phyloP scores from a whole-genome alignment of 1,140 invertebrate species.

The Heliconius congener region DNA sequence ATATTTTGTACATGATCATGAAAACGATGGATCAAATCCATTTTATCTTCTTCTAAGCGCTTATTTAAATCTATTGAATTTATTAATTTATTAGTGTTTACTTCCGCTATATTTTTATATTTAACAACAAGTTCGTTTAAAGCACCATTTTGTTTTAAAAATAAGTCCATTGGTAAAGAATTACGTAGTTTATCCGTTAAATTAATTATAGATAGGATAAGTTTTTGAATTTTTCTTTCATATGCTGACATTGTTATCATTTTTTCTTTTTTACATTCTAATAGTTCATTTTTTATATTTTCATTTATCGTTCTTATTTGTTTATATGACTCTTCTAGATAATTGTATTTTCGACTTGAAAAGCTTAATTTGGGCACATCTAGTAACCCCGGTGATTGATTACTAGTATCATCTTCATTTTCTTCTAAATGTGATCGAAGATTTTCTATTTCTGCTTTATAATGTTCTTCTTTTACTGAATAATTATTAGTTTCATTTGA shows the following conservation, averaged over 20 bases:
- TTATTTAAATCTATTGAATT: conserved; percentile 44
- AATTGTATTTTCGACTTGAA: conserved; percentile 65
- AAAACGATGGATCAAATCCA: conserved; percentile 21
- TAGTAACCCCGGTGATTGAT: conserved; percentile 62
- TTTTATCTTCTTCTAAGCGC: conserved; percentile 51
- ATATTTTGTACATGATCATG: neutral
- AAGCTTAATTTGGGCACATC: conserved; percentile 32
- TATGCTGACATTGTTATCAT: conserved; percentile 58
- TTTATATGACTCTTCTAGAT: conserved; percentile 71
- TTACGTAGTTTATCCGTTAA: conserved; percentile 65
- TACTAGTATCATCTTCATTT: conserved; percentile 63
- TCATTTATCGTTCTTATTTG: conserved; percentile 67
- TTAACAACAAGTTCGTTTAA: conserved; percentile 61
- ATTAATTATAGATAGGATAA: conserved; percentile 57
- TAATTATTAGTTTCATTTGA: conserved; percentile 65
- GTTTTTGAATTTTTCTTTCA: conserved; percentile 65
- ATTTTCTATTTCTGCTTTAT: conserved; percentile 73
- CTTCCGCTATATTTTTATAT: conserved; percentile 61
- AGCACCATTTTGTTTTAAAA: conserved; percentile 68
- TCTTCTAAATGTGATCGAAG: conserved; percentile 56
- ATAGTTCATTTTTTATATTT: conserved; percentile 69
- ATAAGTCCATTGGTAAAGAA: conserved; percentile 64
- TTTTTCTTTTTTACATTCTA: conserved; percentile 60
- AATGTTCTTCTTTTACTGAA: conserved; percentile 70
- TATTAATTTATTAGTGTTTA: conserved; percentile 39